Percentiles rank a stretch among this genome's conserved stretches.
These are phyloP conservation scores for Chironex yamaguchii DNA, from an alignment of 30 jellyfish, hydroid and myxozoan genomes.

Conservation along the genomic window DNA sequence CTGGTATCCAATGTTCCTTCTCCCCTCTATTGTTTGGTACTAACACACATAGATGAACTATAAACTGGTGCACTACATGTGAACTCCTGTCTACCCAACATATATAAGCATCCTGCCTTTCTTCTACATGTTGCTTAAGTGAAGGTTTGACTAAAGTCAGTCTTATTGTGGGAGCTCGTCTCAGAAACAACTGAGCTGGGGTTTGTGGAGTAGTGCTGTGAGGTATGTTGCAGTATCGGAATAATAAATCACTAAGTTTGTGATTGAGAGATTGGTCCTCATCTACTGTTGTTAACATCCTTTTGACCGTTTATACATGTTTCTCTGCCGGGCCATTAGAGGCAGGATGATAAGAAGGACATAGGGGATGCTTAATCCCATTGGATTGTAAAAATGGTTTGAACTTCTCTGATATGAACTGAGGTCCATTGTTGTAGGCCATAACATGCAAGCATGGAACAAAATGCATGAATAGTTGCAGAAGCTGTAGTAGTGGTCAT, in stretches of 20 bases:
- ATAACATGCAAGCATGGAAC: neutral
- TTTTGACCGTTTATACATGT: conserved; percentile 75
- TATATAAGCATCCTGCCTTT: neutral
- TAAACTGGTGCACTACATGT: neutral
- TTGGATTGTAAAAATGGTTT: neutral
- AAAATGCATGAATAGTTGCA: neutral
- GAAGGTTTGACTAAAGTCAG: conserved; percentile 8
- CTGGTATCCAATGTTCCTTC: neutral
- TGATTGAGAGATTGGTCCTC: neutral
- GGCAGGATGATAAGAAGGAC: conserved; percentile 72
- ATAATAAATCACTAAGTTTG: conserved; percentile 12
- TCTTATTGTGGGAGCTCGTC: conserved; percentile 27
- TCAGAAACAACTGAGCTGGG: conserved; percentile 38
- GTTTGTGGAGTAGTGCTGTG: conserved; percentile 31
- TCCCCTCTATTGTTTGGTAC: neutral
- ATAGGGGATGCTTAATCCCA: conserved; percentile 32
- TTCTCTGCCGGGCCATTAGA: conserved; percentile 79
- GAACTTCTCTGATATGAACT: conserved; percentile 28
- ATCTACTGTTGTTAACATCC: conserved; percentile 29
- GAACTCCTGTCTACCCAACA: neutral
- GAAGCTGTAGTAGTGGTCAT: neutral
- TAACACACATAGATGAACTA: neutral
- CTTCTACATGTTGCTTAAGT: neutral
- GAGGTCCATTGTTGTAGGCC: conserved; percentile 69
- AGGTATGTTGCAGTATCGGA: conserved; percentile 6